Conservation (phyloP, 2,113 vertebrate genomes). For the Antechinus flavipes region DNA sequence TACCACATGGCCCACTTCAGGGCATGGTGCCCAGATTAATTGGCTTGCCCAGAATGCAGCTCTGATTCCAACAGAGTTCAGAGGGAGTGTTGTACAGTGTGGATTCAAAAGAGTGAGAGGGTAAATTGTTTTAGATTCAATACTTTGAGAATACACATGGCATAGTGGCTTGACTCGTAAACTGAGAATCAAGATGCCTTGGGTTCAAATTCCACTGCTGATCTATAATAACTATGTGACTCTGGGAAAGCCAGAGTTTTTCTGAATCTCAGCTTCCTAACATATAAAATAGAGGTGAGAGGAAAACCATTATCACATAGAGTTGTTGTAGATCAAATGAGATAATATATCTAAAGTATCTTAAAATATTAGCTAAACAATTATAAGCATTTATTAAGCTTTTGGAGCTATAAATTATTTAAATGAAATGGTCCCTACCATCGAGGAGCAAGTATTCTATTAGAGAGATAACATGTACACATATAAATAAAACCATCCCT, state of each 20-base stretch:
- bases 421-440: neutral
- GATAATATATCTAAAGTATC: neutral
- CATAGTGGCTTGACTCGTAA: neutral
- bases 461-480: neutral
- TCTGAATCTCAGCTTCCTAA: neutral
- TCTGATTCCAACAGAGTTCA: constrained; percentile 43
- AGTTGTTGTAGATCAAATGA: neutral
- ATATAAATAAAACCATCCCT: neutral
- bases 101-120: neutral
- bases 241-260: neutral
- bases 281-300: neutral
- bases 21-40: constrained; percentile 63
- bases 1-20: constrained; percentile 5
- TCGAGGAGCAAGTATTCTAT: neutral
- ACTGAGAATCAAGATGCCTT: neutral
- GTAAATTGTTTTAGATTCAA: neutral
- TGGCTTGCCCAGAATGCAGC: constrained; percentile 50
- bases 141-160: neutral
- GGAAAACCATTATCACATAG: neutral
- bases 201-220: neutral
- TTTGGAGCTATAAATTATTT: neutral
- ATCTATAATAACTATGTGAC: neutral
- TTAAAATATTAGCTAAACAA: neutral
- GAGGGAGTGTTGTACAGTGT: constrained; percentile 22
- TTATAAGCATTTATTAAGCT: neutral